These are phyloP conservation scores for Tetrao urogallus DNA, from an alignment of 2,113 vertebrate genomes.

Conservation along the genomic window DNA sequence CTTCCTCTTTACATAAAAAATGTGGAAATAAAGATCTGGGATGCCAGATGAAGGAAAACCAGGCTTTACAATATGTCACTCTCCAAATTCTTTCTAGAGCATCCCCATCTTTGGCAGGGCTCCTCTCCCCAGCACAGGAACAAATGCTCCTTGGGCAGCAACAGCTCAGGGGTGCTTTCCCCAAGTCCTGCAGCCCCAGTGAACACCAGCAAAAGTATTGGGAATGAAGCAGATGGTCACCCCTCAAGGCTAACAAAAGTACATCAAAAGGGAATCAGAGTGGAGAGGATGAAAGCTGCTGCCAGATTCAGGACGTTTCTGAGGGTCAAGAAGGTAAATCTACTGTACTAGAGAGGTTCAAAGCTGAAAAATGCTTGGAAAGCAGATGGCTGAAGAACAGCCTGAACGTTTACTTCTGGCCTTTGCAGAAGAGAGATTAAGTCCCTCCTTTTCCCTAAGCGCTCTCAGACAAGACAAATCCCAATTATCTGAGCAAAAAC, in stretches of 20 bases:
- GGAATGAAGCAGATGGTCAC: not conserved
- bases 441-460: not conserved
- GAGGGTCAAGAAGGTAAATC: not conserved
- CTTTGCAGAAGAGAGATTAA: not conserved
- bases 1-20: not conserved
- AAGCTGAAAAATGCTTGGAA: not conserved
- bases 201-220: not conserved
- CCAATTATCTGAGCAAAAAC: rapidly evolving
- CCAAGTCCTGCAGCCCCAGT: not conserved
- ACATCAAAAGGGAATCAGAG: not conserved
- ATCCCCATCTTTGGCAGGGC: not conserved
- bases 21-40: rapidly evolving
- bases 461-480: not conserved
- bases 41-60: not conserved
- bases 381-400: not conserved
- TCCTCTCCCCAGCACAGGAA: not conserved
- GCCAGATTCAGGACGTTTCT: not conserved
- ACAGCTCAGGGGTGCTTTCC: not conserved
- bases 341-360: not conserved
- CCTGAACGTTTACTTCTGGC: not conserved
- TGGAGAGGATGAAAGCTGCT: rapidly evolving
- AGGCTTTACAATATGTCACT: not conserved
- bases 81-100: not conserved
- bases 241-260: not conserved
- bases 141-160: not conserved